phyloP scores from a whole-genome alignment of 2,113 vertebrate genomes.

The Rostratula benghalensis region DNA sequence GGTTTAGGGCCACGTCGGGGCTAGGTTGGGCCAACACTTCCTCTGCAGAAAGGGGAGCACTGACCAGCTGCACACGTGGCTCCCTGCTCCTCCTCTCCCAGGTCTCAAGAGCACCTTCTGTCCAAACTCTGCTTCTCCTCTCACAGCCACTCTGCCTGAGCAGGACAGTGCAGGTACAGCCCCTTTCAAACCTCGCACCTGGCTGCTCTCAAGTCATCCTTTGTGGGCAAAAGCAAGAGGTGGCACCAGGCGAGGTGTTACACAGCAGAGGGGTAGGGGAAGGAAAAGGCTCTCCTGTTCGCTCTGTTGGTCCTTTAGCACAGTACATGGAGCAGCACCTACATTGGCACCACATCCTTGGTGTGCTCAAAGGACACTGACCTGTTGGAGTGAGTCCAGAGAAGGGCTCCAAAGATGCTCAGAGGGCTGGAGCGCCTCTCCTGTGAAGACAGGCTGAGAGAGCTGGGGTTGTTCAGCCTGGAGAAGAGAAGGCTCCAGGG shows the following conservation, averaged over 20 bases:
- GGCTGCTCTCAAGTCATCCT: neutral
- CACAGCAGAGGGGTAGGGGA: neutral
- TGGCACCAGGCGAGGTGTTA: neutral
- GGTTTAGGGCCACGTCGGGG: neutral
- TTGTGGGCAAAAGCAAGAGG: neutral
- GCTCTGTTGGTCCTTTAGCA: neutral
- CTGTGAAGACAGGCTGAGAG: neutral
- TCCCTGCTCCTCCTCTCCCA: neutral
- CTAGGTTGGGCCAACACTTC: neutral
- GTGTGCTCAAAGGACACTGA: neutral
- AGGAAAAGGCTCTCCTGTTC: neutral
- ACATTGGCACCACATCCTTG: fast-evolving
- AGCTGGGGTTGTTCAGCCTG: neutral
- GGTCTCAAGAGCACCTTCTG: neutral
- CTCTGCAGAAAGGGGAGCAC: neutral
- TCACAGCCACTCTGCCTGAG: fast-evolving
- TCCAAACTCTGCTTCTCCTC: neutral
- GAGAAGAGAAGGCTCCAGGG: neutral
- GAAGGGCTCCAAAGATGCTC: neutral
- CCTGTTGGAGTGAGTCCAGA: neutral
- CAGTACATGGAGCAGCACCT: fast-evolving
- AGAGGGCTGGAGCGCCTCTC: neutral
- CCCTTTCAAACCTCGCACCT: neutral
- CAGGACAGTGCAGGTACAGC: neutral
- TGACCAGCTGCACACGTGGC: fast-evolving